These are phyloP conservation scores for Remorina albescens DNA, from an alignment of 2,797 vertebrate genomes.

Conservation along the genomic window DNA sequence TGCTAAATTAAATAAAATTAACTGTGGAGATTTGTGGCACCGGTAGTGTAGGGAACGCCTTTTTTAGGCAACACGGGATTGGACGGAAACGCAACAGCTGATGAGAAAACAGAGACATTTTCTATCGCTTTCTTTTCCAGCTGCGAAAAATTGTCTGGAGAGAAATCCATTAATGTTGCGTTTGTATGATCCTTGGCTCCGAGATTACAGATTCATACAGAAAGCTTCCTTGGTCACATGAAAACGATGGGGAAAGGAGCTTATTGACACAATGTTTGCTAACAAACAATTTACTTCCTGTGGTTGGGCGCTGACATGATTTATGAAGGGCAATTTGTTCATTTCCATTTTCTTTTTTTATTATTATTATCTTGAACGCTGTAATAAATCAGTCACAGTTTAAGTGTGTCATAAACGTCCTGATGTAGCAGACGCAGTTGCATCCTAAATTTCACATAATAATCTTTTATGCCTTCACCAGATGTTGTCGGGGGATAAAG, in stretches of 20 bases:
- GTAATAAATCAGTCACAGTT: neutral
- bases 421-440: neutral
- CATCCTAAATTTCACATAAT: neutral
- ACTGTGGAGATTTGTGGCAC: neutral
- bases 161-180: neutral
- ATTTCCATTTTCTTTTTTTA: neutral
- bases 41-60: too few species aligned
- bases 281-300: neutral
- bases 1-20: slow-evolving; percentile 2
- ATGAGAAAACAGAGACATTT: neutral
- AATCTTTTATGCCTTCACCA: neutral
- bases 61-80: neutral
- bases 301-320: neutral
- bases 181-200: neutral
- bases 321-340: neutral
- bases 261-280: neutral
- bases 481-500: neutral
- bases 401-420: neutral
- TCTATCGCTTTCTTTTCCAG: neutral
- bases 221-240: neutral
- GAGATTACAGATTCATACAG: neutral
- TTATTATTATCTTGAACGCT: too few species aligned
- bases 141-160: too few species aligned
- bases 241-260: neutral
- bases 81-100: neutral